These are phyloP conservation scores for Oxyruncus cristatus DNA, from an alignment of 2,113 vertebrate genomes.

Conservation along the genomic window DNA sequence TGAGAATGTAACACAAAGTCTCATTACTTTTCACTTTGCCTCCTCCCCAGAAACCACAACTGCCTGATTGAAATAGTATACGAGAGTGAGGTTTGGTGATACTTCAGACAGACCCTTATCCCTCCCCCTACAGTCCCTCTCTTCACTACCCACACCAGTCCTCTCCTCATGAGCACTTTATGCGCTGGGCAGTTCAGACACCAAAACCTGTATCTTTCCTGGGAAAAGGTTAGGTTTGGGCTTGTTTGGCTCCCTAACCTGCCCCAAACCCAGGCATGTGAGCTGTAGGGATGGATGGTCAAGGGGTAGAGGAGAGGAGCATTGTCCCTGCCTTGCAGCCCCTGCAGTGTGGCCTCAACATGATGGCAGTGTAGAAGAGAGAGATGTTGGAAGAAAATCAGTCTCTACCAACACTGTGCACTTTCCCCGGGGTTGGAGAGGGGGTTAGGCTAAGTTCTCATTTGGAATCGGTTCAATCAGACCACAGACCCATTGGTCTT, in stretches of 20 bases:
- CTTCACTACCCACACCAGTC: not conserved
- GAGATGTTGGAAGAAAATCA: not conserved
- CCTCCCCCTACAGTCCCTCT: too few relatives aligned
- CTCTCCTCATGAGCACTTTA: accelerated
- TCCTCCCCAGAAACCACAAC: not conserved
- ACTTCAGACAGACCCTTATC: accelerated
- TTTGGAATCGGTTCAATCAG: not conserved
- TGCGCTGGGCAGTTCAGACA: accelerated
- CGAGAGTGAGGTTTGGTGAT: not conserved
- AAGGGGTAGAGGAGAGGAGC: accelerated
- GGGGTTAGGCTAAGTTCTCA: not conserved
- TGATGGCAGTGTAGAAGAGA: accelerated
- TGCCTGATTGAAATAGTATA: too few relatives aligned
- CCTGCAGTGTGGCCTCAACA: accelerated
- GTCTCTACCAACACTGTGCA: not conserved
- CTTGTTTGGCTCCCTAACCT: not conserved
- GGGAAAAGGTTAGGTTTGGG: accelerated
- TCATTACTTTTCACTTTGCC: not conserved
- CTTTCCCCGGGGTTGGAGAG: not conserved
- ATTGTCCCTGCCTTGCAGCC: not conserved
- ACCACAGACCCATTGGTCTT: not conserved
- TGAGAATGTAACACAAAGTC: not conserved
- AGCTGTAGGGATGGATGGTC: not conserved
- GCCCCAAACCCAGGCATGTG: accelerated
- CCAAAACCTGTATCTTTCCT: not conserved